Conservation (phyloP, 1,140 invertebrate genomes). For the Drosophila watanabei region DNA sequence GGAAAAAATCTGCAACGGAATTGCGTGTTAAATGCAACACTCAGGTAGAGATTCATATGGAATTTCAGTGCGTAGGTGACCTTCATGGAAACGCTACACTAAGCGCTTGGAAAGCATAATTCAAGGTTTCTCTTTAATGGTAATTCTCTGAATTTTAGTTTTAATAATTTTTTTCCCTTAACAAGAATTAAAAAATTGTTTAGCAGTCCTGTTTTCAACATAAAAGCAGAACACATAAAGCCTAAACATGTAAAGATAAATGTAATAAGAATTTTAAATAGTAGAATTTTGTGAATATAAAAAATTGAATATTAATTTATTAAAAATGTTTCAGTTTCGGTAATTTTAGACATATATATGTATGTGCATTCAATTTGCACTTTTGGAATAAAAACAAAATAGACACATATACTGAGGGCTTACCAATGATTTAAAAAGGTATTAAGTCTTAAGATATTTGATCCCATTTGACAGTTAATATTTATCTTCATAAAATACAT, state of each 20-base stretch:
- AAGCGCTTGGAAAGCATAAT: no score
- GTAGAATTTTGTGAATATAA: no score
- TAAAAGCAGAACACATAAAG: background rate
- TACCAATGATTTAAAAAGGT: background rate
- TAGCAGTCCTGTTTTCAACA: background rate
- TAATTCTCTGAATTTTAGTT: background rate
- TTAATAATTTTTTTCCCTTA: background rate
- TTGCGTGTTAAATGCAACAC: slow-evolving; percentile 57
- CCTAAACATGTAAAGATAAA: background rate
- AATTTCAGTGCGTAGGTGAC: slow-evolving; percentile 28
- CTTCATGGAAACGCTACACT: background rate
- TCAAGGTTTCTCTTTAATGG: background rate
- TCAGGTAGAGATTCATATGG: slow-evolving; percentile 3
- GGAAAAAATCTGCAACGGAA: slow-evolving; percentile 49
- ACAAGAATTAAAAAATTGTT: background rate
- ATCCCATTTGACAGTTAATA: no score
- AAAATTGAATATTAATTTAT: no score
- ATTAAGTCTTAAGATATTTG: background rate
- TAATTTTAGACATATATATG: no score
- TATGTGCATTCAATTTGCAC: no score
- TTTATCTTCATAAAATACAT: no score
- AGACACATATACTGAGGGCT: no score
- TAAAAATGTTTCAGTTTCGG: no score
- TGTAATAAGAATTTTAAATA: no score
- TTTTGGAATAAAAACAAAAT: no score